Base-by-base conservation (phyloP, 2,113 vertebrate species). In the Phycodurus eques region DNA sequence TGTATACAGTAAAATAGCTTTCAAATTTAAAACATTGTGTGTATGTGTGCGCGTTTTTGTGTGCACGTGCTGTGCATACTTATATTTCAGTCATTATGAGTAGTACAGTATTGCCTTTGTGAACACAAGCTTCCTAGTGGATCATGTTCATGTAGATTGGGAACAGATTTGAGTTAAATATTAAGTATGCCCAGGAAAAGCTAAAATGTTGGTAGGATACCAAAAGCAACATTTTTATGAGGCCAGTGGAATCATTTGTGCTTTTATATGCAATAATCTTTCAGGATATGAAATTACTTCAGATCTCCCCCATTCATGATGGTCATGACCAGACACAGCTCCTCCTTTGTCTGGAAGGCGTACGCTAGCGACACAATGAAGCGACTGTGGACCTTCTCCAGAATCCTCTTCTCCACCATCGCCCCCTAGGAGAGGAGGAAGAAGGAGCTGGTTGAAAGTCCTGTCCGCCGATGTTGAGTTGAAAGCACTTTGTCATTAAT, bases 281-380 rank as follows among this genome's bases (percentile, higher is more conserved):
- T 35, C 8, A 43, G 68, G 69, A 43, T 63, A 61, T 73, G 67
- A 87, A 67, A 56, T 91, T 87, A 93, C 93, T 93, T 94, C 80
- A 98, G 94, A 87, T 97, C 96, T 19, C 95, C 96, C 77, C 96
- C 95, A 20, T 96, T 96, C 96, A 97, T 96, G 84, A 98, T 93
- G 83, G 92, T 96, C 94, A 96, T 97, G 76, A 96, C 94, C 87
- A 98, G 93, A 92, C 96, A 98, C 80, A 96, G 93, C 59, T 96
- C 94, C 0, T 82, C 90, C 89, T 95, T 97, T 89, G 81, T 95
- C 87, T 98, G 93, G 74, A 92, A 98, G 31, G 96, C 95, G 0
- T 96, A 99, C 20, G 95, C 94, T 84, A 95, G 77, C 0, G 92
- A 94, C 74, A 97, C 95, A 72, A 96, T 92, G 90, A 97, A 96